These are phyloP conservation scores for Centruroides sculpturatus DNA, from an alignment of 1,140 invertebrate species.

Conservation along the genomic window DNA sequence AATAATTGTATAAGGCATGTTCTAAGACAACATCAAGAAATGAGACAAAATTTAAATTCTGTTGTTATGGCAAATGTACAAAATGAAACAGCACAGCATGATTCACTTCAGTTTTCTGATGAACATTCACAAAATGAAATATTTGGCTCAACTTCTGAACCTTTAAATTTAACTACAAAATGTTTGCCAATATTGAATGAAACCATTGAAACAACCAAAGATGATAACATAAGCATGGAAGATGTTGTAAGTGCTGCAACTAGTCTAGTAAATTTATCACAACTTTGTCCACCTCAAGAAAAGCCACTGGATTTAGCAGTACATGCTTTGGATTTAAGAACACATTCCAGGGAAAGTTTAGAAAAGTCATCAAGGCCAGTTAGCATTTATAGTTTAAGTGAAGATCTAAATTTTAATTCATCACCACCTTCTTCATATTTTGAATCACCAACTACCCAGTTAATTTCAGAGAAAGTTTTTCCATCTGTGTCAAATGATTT, in stretches of 20 bases:
- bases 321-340: slow-evolving; percentile 69
- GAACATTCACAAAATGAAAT: not conserved
- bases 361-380: not conserved
- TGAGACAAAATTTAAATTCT: slow-evolving; percentile 24
- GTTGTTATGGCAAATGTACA: slow-evolving; percentile 8
- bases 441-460: too few species aligned
- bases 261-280: slow-evolving; percentile 10
- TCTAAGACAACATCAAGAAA: slow-evolving; percentile 29
- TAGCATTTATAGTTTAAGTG: not conserved
- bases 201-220: too few species aligned
- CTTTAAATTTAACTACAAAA: too few species aligned
- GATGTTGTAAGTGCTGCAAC: slow-evolving; percentile 10
- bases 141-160: not conserved
- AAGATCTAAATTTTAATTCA: not conserved
- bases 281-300: slow-evolving; percentile 27
- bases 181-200: too few species aligned
- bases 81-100: not conserved
- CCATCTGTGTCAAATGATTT: too few species aligned
- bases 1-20: slow-evolving; percentile 33
- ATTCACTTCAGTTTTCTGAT: not conserved
- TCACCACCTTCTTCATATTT: too few species aligned
- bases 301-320: slow-evolving; percentile 58
- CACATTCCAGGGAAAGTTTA: slow-evolving; percentile 39
- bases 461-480: too few species aligned
- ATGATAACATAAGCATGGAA: too few species aligned